phyloP scores from a whole-genome alignment of 1,140 invertebrate genomes.

The Planococcus citri region DNA sequence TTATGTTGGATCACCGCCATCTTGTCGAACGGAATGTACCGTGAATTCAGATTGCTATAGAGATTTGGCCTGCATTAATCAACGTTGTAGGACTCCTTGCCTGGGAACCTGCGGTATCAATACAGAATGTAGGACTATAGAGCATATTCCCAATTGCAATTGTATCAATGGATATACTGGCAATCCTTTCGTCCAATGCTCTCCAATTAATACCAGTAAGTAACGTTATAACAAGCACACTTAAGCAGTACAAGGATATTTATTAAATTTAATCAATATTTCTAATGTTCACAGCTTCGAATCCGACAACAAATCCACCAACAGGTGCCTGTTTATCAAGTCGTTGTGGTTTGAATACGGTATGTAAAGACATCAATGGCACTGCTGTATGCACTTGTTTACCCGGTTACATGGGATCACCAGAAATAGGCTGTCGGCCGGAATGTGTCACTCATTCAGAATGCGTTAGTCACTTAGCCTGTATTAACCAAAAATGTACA shows the following conservation, averaged over 20 bases:
- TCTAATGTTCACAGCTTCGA: slow-evolving; percentile 54
- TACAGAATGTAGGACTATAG: slow-evolving; percentile 49
- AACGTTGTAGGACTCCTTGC: slow-evolving; percentile 54
- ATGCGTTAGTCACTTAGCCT: slow-evolving; percentile 41
- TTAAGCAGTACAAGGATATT: no score
- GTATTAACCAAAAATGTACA: slow-evolving; percentile 39
- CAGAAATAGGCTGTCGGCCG: slow-evolving; percentile 55
- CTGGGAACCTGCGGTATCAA: slow-evolving; percentile 48
- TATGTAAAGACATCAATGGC: slow-evolving; percentile 43
- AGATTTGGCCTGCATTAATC: slow-evolving; percentile 46
- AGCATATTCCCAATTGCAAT: slow-evolving; percentile 51
- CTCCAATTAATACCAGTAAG: no score
- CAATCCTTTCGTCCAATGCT: no score
- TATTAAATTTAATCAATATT: no score
- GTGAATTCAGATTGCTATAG: slow-evolving; percentile 47
- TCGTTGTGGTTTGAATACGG: slow-evolving; percentile 53
- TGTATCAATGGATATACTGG: slow-evolving; percentile 48
- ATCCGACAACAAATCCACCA: slow-evolving; percentile 52
- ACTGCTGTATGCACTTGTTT: slow-evolving; percentile 43
- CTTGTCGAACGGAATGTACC: slow-evolving; percentile 53
- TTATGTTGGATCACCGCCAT: slow-evolving; percentile 36
- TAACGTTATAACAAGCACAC: slow-evolving; percentile 27
- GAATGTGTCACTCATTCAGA: slow-evolving; percentile 57
- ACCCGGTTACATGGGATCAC: slow-evolving; percentile 51
- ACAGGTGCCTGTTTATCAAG: slow-evolving; percentile 42